Evolutionary conservation across 30 jellyfish, hydroid and myxozoan genomes (phyloP), one percentile per base, ranked within the genome.

Genomic region (Aurelia sp.): DNA sequence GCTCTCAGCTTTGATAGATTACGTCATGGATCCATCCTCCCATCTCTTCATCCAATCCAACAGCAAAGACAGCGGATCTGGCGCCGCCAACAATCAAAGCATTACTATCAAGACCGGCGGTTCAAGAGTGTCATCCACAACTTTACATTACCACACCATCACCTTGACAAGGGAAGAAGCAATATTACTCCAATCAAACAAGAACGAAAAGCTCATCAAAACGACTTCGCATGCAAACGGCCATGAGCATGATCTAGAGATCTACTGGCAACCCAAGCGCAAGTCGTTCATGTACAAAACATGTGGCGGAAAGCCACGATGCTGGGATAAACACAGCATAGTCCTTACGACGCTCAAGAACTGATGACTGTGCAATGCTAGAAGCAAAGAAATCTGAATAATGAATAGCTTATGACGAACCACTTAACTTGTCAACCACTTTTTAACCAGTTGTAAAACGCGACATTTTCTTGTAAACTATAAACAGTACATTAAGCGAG

Each of bases 211-310:
- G n/a, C 59, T 81, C 35, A 38, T 20, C 53, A 70, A 21, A n/a
- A 77, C 80, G 19, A 69, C 97, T n/a, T 89, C 97, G 17, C 81
- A 40, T 47, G 91, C 86, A 8, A 82, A 82, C 72, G 97, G 97
- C 5, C 97, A 89, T 73, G 82, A 52, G 81, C 97, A 89, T 61
- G 85, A 78, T 41, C 48, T 89, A 41, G 35, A 30, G 18, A 62
- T 89, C 21, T 62, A n/a, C 30, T 90, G 90, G 88, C n/a, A 60
- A 17, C 70, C 88, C 13, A 51, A 71, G 4, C 51, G 61, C 38
- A 82, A 90, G 72, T 35, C 50, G 33, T 83, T 60, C 31, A 33
- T 58, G 27, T 80, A 71, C 84, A 30, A 20, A 61, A 30, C 55
- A n/a, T 90, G 97, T 71, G 95, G 78, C 63, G 71, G 74, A 7